Conservation (phyloP, 1,140 invertebrate genomes). For the Drosophila paulistorum region DNA sequence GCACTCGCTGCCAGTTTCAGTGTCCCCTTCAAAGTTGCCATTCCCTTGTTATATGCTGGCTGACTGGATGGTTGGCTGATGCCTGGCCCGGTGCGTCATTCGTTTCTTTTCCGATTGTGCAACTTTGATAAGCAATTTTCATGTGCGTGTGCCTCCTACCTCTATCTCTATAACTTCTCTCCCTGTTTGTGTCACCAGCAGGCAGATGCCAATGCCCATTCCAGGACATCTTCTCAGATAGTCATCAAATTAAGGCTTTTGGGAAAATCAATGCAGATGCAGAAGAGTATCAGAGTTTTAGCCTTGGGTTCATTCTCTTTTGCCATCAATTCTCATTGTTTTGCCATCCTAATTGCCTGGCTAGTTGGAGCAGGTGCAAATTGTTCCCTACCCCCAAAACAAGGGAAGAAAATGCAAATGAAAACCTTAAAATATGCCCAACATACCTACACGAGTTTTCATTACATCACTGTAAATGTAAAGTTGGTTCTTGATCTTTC, state of each 20-base stretch:
- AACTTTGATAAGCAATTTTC: conserved; percentile 73
- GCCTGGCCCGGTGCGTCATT: conserved; percentile 48
- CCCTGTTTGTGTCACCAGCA: conserved; percentile 45
- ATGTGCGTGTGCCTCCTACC: conserved; percentile 49
- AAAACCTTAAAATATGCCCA: conserved; percentile 75
- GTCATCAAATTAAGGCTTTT: conserved; percentile 69
- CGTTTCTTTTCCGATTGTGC: conserved; percentile 60
- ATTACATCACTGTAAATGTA: conserved; percentile 64
- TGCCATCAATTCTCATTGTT: conserved; percentile 46
- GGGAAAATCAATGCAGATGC: conserved; percentile 67
- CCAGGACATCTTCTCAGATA: conserved; percentile 47
- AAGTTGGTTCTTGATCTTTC: conserved; percentile 3
- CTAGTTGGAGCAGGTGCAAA: conserved; percentile 66
- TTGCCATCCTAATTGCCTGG: conserved; percentile 64
- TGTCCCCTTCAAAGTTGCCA: conserved; percentile 16
- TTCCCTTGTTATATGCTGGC: conserved; percentile 29
- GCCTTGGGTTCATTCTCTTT: conserved; percentile 3
- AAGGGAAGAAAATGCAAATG: conserved; percentile 64
- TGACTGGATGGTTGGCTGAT: conserved; percentile 17
- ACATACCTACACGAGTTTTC: conserved; percentile 27
- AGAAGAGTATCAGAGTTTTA: not conserved
- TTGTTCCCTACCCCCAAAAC: conserved; percentile 43
- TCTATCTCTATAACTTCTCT: not conserved
- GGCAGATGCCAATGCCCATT: conserved; percentile 48
- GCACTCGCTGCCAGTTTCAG: conserved; percentile 28